These are phyloP conservation scores for Phainopepla nitens DNA, from an alignment of 2,113 vertebrate species.

Conservation along the genomic window DNA sequence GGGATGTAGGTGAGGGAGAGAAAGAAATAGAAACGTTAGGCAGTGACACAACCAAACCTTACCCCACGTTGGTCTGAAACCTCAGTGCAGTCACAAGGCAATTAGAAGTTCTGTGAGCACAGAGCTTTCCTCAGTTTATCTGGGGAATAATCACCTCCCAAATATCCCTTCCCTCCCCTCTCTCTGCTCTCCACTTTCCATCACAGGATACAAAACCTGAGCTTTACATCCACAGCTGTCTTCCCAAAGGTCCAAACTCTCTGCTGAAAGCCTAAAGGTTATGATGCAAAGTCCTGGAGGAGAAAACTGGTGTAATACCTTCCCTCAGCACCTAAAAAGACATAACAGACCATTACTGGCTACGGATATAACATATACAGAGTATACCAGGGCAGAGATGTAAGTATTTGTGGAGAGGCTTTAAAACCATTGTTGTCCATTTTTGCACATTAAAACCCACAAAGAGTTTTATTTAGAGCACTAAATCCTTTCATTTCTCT, in stretches of 20 bases:
- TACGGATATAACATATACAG: conserved; percentile 21
- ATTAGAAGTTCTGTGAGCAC: not conserved
- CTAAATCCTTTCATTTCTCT: conserved; percentile 75
- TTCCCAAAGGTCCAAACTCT: not conserved
- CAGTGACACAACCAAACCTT: not conserved
- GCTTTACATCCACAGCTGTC: not conserved
- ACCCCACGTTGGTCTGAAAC: not conserved
- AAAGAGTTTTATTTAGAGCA: conserved; percentile 76
- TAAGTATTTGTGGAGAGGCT: conserved; percentile 58
- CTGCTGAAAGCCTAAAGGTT: conserved; percentile 13
- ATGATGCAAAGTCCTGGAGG: not conserved
- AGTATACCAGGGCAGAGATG: conserved; percentile 34
- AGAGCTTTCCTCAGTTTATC: not conserved
- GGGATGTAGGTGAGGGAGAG: not conserved
- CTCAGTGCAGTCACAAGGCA: not conserved
- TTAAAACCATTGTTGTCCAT: conserved; percentile 73
- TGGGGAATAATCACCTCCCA: not conserved
- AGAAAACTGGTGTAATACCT: not conserved
- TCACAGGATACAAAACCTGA: not conserved
- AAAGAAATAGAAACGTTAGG: not conserved
- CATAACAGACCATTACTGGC: conserved; percentile 43
- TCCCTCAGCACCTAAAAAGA: conserved; percentile 17
- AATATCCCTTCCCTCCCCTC: not conserved
- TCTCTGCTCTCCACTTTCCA: not conserved
- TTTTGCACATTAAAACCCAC: conserved; percentile 82